Evolutionary conservation across 1,140 invertebrate species (phyloP), one percentile per base, ranked within the genome.

Genomic region (Trachymyrmex cornetzi): DNA sequence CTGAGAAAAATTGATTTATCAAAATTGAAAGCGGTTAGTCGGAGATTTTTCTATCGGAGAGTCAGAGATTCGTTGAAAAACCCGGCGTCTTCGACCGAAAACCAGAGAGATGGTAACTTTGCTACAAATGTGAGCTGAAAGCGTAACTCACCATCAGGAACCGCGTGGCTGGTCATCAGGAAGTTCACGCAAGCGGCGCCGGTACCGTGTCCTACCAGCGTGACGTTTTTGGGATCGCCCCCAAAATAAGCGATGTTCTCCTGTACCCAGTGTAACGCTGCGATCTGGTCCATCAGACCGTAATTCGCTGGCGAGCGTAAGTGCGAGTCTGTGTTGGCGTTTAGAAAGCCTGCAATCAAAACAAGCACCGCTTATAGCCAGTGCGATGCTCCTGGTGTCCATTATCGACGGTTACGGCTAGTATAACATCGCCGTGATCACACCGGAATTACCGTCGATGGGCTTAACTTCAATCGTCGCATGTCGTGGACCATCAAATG

Each of bases 121-220:
- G 38, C 38, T 44, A 44, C 38, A 44, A 44, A 44, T 44, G 9
- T 16, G 38, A 57, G 16, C 9, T 59, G 84, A 1, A 57, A 22
- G 24, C 27, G 22, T 24, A 44, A 94, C 96, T 97, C 95, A 99
- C 98, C 98, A 95, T 99, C 98, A 11, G 98, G 98, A 63, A 98
- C 98, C 57, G 98, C 98, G 81, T 98, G 97, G 50, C 98, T 99
- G 27, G 98, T 97, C 95, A 99, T 97, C 77, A 99, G 96, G 92
- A 99, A 98, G 95, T 99, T 98, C 16, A 99, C 98, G 93, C 98
- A 98, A 12, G 99, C 98, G 0, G 99, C 99, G 0, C 99, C 99
- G 22, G 98, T 98, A 0, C 99, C 99, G 91, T 99, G 99, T 0
- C 99, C 99, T 92, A 99, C 97, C 0, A 99, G 94, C 0, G 99